Evolutionary conservation across 2,113 vertebrate species (phyloP).

Genomic region (Formicarius rufipectus): DNA sequence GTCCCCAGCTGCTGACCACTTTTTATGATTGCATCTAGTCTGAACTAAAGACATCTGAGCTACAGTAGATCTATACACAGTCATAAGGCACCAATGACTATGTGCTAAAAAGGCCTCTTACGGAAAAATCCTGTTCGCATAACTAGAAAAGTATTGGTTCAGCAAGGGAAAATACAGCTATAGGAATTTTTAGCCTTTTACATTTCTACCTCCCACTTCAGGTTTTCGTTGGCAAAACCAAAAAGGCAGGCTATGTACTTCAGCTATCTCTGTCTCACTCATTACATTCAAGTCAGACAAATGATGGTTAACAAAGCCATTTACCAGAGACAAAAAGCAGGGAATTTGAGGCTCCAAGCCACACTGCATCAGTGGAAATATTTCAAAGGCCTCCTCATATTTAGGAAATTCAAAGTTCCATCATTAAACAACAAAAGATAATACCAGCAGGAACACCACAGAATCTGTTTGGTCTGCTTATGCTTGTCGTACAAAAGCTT

Average conservation of each 20-base stretch:
- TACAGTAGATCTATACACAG: background rate
- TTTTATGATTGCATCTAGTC: background rate
- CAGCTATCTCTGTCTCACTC: background rate
- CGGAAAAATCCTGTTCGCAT: background rate
- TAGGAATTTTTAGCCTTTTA: background rate
- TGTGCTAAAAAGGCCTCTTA: slow-evolving; percentile 37
- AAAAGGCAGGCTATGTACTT: background rate
- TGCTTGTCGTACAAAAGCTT: slow-evolving; percentile 43
- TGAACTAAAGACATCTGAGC: background rate
- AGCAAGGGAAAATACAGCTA: background rate
- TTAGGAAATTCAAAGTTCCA: background rate
- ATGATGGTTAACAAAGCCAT: background rate
- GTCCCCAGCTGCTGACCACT: slow-evolving; percentile 8
- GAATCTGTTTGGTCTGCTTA: slow-evolving; percentile 26
- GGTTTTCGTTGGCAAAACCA: background rate
- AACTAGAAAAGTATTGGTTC: background rate
- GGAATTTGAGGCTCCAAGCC: background rate
- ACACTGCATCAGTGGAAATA: background rate
- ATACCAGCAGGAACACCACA: slow-evolving; percentile 4
- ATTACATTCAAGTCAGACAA: slow-evolving; percentile 5
- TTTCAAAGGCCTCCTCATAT: background rate
- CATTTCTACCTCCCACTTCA: background rate
- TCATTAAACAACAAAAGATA: background rate
- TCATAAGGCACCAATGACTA: slow-evolving; percentile 54
- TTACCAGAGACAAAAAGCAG: background rate